Conservation (phyloP, 2,113 vertebrate species). For the Heterotis niloticus region DNA sequence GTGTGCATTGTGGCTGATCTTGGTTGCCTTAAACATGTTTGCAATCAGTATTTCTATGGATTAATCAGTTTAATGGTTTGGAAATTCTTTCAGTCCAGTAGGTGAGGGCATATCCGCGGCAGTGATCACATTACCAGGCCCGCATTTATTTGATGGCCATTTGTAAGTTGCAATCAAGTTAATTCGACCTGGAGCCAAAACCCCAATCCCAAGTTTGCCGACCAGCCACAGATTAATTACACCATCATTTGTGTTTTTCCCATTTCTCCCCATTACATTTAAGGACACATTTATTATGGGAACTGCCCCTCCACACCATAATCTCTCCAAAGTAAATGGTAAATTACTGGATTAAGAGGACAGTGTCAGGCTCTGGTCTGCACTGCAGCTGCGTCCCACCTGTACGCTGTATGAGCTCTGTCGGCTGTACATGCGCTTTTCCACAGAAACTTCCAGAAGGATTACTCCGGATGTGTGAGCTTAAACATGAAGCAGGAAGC, state of each 20-base stretch:
- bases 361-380: too few relatives aligned
- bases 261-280: not conserved
- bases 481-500: not conserved
- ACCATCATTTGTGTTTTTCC: too few relatives aligned
- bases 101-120: slow-evolving; percentile 51
- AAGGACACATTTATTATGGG: not conserved
- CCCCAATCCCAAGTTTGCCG: too few relatives aligned
- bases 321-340: not conserved
- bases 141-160: slow-evolving; percentile 23
- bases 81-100: slow-evolving; percentile 67
- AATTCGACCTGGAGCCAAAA: not conserved
- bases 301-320: not conserved
- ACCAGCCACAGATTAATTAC: not conserved
- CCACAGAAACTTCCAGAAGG: too few relatives aligned
- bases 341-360: too few relatives aligned
- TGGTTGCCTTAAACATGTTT: slow-evolving; percentile 61
- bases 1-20: slow-evolving; percentile 36
- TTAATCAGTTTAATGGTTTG: slow-evolving; percentile 74
- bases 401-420: too few relatives aligned
- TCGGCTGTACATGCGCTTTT: too few relatives aligned
- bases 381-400: too few relatives aligned
- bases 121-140: slow-evolving; percentile 30
- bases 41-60: slow-evolving; percentile 74
- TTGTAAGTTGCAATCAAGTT: slow-evolving; percentile 30
- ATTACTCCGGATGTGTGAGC: not conserved